Evolutionary conservation across 2,113 vertebrate genomes (phyloP), one percentile per base, ranked within the genome.

Genomic region (Delphinus delphis): DNA sequence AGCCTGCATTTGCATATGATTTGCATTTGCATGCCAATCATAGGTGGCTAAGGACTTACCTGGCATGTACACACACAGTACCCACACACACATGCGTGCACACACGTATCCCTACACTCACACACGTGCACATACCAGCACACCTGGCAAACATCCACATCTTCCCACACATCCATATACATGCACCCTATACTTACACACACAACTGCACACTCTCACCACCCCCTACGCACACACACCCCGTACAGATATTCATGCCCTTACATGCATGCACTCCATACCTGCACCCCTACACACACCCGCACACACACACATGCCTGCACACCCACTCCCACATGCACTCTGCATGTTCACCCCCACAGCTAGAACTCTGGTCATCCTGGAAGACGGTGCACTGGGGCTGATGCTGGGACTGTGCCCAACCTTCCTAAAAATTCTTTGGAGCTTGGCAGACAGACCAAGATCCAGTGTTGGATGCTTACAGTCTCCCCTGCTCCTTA

Each of bases 21-120:
- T 96, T 96, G 83, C 95, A 97, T 96, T 94, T 91, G 31, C 95
- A 73, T 98, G 89, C 79, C 79, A 79, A 26, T 96, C 74, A 38
- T 28, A 53, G 58, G 58, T 36, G 12, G 81, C 79, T 86, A 41
- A 80, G 60, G 89, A 71, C 74, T 93, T 44, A 86, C 41, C 41
- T 1, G 8, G 33, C n/a, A 50, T 33, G 36, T 55, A 28, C 11
- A 62, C 60, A n/a, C 53, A 12, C 47, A 26, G 5, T 47, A 23
- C 7, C 21, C 73, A 95, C 41, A 70, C 31, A 31, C 11, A 11
- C 44, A 28, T 25, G 20, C 36, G 3, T 3, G 65, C 50, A 41
- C 23, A 26, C 21, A 15, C 13, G 10, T 44, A 62, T 47, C 33
- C 55, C 38, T 25, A 47, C 31, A 21, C 31, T 20, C 47, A 58